phyloP scores from a whole-genome alignment of 2,888 invertebrate species.

The Melanotus villosus region DNA sequence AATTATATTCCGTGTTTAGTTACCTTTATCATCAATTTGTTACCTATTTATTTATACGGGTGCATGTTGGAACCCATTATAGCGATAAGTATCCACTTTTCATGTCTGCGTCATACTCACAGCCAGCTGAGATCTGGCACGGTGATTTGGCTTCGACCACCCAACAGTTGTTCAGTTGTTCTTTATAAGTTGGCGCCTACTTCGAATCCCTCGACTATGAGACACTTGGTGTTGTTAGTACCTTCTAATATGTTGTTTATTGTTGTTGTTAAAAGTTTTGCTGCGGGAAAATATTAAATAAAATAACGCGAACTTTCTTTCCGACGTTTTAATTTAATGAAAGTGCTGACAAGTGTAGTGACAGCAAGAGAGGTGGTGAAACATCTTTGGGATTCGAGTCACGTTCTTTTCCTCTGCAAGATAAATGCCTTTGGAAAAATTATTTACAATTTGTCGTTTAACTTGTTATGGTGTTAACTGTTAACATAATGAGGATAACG shows the following conservation, averaged over 20 bases:
- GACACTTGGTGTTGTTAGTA: background rate
- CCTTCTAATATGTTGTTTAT: background rate
- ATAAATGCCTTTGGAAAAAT: too few relatives aligned
- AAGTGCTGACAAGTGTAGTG: too few relatives aligned
- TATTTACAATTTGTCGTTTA: too few relatives aligned
- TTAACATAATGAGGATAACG: too few relatives aligned
- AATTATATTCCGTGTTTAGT: background rate
- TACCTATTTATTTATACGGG: too few relatives aligned
- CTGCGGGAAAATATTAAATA: too few relatives aligned
- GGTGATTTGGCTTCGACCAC: constrained; percentile 52
- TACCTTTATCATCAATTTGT: constrained; percentile 2
- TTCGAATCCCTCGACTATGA: background rate
- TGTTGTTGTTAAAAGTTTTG: background rate
- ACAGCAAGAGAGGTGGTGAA: too few relatives aligned
- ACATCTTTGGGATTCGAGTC: too few relatives aligned
- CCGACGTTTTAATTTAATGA: too few relatives aligned
- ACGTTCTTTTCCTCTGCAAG: too few relatives aligned
- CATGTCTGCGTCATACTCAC: constrained; percentile 35
- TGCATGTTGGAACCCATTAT: constrained; percentile 14
- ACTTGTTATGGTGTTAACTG: too few relatives aligned
- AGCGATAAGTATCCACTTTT: constrained; percentile 14
- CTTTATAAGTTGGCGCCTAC: constrained; percentile 35
- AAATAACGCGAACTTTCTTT: too few relatives aligned
- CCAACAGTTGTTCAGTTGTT: constrained; percentile 32
- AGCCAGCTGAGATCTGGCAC: constrained; percentile 54